Evolutionary conservation across 2,888 invertebrate species (phyloP), one percentile per base, ranked within the genome.

Genomic region (Drosophila rubida): DNA sequence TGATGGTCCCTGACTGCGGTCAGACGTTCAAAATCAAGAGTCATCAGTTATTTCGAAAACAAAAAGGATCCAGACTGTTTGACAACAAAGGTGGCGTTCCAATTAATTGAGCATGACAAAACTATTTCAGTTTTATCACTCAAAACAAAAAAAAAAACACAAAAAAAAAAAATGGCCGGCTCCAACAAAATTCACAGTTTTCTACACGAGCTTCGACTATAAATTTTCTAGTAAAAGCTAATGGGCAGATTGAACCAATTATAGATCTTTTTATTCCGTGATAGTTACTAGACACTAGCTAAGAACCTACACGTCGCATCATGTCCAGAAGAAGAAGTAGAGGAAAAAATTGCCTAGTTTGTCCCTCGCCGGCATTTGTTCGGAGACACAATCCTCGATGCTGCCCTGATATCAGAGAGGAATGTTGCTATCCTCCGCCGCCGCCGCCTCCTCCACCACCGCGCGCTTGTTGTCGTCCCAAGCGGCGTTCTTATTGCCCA

Each of bases 161-260:
- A 8, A 1, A 9, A 27, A 8, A 11, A 45, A 27, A 42, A 59
- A 74, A 30, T 11, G 42, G 27, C 27, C 23, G n/a, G 2, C 23
- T 1, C 13, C 19, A 53, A 16, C 32, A 25, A 66, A 66, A 55
- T 63, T 50, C 4, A 42, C 14, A 11, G 32, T 66, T 51, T 32
- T 35, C 6, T 8, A 13, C 8, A 19, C n/a, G n/a, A 39, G 4
- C 7, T n/a, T 7, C 16, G 25, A 14, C 37, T 66, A 66, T 55
- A 57, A 19, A 63, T 39, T 35, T 55, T 46, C 54, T 19, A 19
- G 19, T 19, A 54, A 60, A 30, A 53, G 42, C 46, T 53, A 54
- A 69, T 80, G 69, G 72, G 80, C 49, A 62, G 69, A 55, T 65
- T 7, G 4, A 50, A 32, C 3, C 11, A 11, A 39, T 8, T 8